phyloP scores from a whole-genome alignment of 2,888 invertebrate species.

The Trichogramma dendrolimi region DNA sequence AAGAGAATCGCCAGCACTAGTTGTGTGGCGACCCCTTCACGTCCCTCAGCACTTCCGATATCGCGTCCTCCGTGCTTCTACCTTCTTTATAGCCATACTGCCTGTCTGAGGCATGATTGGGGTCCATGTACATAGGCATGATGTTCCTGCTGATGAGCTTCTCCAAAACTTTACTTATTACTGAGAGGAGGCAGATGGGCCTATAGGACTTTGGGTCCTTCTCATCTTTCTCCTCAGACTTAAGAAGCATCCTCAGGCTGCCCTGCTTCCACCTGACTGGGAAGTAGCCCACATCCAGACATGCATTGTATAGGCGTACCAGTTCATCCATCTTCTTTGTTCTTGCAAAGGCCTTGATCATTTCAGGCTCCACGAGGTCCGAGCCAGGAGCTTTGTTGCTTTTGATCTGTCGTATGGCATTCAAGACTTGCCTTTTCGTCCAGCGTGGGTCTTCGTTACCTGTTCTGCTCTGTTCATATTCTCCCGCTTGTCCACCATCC shows the following conservation, averaged over 20 bases:
- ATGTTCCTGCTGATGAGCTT: background rate
- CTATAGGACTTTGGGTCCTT: background rate
- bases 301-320: background rate
- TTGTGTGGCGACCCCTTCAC: background rate
- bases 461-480: no score
- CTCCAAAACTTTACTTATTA: constrained; percentile 2
- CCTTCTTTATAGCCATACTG: no score
- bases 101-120: background rate
- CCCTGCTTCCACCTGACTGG: background rate
- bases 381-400: constrained; percentile 6
- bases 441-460: background rate
- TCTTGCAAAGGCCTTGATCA: background rate
- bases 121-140: background rate
- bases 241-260: background rate
- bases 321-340: background rate
- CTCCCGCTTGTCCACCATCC: no score
- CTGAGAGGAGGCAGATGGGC: no score
- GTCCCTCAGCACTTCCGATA: background rate
- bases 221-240: background rate
- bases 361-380: background rate
- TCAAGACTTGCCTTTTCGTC: background rate
- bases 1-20: background rate
- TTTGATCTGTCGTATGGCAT: background rate
- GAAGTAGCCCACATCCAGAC: background rate
- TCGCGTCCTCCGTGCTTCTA: no score